A percentile compares a stretch with the other conserved stretches of the same genome.
Conservation (phyloP, 2,797 vertebrate species). For the Crenuchus spilurus region DNA sequence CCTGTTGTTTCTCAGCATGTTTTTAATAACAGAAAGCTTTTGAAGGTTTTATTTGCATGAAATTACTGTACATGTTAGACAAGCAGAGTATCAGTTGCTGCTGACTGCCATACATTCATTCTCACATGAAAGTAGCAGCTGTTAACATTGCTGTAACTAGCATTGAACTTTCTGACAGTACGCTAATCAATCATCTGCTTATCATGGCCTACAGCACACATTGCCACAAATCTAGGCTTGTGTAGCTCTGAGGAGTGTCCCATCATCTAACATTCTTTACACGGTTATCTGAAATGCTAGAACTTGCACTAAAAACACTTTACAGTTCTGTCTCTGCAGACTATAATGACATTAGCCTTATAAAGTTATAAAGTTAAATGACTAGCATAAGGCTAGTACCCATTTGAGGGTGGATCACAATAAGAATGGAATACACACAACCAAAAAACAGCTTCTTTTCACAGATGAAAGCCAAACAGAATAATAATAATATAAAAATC, state of each 20-base stretch:
- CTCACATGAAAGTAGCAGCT: not conserved
- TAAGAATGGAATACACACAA: too few relatives aligned
- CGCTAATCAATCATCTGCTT: not conserved
- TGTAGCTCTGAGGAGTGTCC: not conserved
- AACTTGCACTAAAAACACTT: not conserved
- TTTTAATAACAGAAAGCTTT: not conserved
- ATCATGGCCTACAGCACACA: not conserved
- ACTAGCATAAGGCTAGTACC: too few relatives aligned
- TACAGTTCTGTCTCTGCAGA: not conserved
- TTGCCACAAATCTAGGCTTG: constrained; percentile 14
- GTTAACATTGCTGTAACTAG: not conserved
- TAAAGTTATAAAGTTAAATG: not conserved
- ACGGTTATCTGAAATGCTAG: not conserved
- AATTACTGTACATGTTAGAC: not conserved
- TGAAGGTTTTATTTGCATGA: not conserved
- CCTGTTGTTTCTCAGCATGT: not conserved
- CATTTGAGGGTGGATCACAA: too few relatives aligned
- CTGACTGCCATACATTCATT: not conserved
- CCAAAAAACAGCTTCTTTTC: too few relatives aligned
- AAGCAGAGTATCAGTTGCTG: not conserved
- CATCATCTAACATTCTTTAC: not conserved
- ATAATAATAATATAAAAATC: too few relatives aligned
- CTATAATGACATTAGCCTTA: not conserved
- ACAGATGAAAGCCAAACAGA: too few relatives aligned
- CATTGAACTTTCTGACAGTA: not conserved